A percentile compares a stretch with the other conserved stretches of the same genome.
Conservation (phyloP, 2,797 vertebrate genomes). For the Cynodonichthys magdalenae region DNA sequence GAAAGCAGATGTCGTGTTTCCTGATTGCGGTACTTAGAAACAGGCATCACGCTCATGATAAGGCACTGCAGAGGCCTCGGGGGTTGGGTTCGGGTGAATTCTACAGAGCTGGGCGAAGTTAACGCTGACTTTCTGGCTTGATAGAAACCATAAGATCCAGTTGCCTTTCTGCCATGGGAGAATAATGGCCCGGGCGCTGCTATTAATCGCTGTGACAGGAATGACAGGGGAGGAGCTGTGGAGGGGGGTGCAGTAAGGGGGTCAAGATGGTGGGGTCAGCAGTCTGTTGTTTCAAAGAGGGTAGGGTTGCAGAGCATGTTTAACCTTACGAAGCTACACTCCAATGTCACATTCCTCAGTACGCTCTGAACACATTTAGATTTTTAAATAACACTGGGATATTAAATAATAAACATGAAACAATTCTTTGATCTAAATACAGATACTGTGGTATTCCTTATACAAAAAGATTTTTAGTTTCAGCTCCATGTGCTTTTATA, state of each 20-base stretch:
- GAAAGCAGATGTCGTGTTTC: conserved; percentile 78
- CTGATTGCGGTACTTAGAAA: conserved; percentile 65
- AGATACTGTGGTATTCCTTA: background rate
- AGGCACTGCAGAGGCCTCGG: conserved; percentile 42
- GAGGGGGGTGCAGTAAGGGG: background rate
- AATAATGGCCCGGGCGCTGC: conserved; percentile 54
- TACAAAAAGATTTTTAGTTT: background rate
- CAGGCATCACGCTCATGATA: conserved; percentile 43
- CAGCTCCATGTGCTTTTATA: background rate
- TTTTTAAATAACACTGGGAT: conserved; percentile 22
- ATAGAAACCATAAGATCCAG: conserved; percentile 69
- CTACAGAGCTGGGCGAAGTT: conserved; percentile 37
- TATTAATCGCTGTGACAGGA: conserved; percentile 72
- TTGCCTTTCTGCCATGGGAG: conserved; percentile 51
- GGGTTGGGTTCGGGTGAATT: conserved; percentile 40
- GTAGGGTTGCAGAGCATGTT: conserved; percentile 72
- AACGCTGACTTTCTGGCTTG: conserved; percentile 43
- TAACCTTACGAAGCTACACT: conserved; percentile 60
- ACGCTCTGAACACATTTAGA: conserved; percentile 34
- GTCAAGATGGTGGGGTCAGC: conserved; percentile 66
- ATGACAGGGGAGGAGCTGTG: conserved; percentile 26
- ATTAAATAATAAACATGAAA: conserved; percentile 35
- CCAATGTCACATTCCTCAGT: conserved; percentile 67
- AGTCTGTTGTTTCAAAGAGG: conserved; percentile 74
- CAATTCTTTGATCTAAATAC: conserved; percentile 11